A percentile compares a stretch with the other conserved stretches of the same genome.
phyloP scores from a whole-genome alignment of 2,113 vertebrate genomes.

The Chrysemys picta region DNA sequence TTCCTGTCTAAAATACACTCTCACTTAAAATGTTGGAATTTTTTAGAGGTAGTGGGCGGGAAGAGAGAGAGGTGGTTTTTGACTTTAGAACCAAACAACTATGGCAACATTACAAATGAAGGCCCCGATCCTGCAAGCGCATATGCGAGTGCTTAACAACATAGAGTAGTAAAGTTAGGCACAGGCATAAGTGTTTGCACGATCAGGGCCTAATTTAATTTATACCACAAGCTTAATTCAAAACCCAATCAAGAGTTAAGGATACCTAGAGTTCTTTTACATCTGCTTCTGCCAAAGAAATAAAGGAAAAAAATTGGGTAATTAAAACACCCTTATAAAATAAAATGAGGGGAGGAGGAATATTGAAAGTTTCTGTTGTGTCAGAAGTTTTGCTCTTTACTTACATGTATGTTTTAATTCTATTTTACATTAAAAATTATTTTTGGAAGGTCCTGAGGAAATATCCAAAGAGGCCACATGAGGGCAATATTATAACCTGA shows the following conservation, averaged over 20 bases:
- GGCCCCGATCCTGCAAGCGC: background rate
- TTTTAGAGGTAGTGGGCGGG: background rate
- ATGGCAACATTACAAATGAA: background rate
- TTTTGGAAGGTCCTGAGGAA: background rate
- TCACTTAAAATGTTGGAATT: background rate
- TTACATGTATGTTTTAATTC: background rate
- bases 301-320: background rate
- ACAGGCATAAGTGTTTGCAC: background rate
- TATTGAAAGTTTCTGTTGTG: background rate
- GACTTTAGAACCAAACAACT: background rate
- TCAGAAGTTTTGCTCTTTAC: background rate
- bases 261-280: background rate
- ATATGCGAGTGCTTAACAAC: background rate
- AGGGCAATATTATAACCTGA: constrained; percentile 69
- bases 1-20: background rate
- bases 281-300: background rate
- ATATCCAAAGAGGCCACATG: constrained; percentile 61
- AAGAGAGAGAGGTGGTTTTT: background rate
- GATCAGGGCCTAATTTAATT: background rate
- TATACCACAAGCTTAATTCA: background rate
- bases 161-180: background rate
- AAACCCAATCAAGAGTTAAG: background rate
- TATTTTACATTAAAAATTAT: background rate
- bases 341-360: background rate
- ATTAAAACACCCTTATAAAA: background rate